Conservation (phyloP, 2,797 vertebrate genomes). For the Scyliorhinus canicula region DNA sequence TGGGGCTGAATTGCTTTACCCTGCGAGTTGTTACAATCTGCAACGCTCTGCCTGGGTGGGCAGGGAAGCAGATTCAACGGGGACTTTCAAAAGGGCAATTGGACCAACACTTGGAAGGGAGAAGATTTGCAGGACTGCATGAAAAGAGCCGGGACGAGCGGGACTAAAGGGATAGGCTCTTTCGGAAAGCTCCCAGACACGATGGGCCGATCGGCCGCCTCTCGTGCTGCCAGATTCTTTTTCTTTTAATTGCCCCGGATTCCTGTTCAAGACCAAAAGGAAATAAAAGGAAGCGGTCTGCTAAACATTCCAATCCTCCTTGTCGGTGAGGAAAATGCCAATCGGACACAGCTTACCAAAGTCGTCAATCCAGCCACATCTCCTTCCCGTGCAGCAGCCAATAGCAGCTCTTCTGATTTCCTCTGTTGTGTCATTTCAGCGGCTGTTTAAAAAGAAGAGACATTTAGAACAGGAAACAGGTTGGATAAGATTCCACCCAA, state of each 20-base stretch:
- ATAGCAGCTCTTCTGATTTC: slow-evolving; percentile 70
- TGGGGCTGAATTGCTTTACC: neutral
- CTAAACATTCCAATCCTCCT: neutral
- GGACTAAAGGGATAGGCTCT: neutral
- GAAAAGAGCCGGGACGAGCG: neutral
- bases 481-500: neutral
- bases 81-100: neutral
- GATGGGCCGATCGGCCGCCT: neutral
- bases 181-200: neutral
- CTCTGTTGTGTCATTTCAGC: slow-evolving; percentile 78
- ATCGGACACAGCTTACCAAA: slow-evolving; percentile 62
- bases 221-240: neutral
- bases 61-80: neutral
- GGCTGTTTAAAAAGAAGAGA: slow-evolving; percentile 57
- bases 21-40: neutral
- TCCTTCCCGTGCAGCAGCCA: slow-evolving; percentile 77
- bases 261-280: neutral
- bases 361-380: slow-evolving; percentile 61
- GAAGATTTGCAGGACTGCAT: neutral
- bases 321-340: too few species aligned
- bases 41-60: neutral
- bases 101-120: neutral
- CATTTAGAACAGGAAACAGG: neutral
- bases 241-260: neutral
- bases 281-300: neutral